phyloP scores from a whole-genome alignment of 2,888 invertebrate genomes.

The Spialia ferax region DNA sequence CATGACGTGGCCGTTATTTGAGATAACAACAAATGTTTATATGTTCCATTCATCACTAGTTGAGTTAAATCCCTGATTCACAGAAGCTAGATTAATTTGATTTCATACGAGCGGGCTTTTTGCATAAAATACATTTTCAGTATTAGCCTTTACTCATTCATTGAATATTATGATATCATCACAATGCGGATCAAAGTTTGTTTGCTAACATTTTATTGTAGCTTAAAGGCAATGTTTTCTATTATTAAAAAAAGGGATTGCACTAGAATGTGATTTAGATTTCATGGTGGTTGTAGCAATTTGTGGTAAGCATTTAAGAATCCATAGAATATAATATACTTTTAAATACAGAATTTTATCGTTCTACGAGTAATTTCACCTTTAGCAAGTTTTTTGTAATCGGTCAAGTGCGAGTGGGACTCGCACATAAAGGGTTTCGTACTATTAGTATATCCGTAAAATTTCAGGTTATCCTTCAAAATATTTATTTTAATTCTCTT shows the following conservation, averaged over 20 bases:
- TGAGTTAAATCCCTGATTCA: slow-evolving; percentile 30
- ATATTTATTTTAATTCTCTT: too few species aligned
- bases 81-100: slow-evolving; percentile 36
- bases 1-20: slow-evolving; percentile 51
- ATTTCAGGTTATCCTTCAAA: too few species aligned
- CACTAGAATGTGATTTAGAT: not conserved
- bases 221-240: not conserved
- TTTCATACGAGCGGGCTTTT: slow-evolving; percentile 24
- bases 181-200: not conserved
- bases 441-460: too few species aligned
- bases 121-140: slow-evolving; percentile 4
- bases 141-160: not conserved
- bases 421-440: too few species aligned
- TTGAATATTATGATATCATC: slow-evolving; percentile 6
- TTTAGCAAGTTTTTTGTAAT: too few species aligned
- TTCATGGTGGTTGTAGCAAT: not conserved
- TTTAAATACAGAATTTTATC: too few species aligned
- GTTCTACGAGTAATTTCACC: too few species aligned
- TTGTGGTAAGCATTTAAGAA: too few species aligned
- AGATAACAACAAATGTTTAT: slow-evolving; percentile 50
- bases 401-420: too few species aligned
- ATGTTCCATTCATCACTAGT: slow-evolving; percentile 44
- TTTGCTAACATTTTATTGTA: not conserved
- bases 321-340: too few species aligned
- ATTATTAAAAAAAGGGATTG: not conserved